Percentiles rank a stretch among this genome's conserved stretches.
These are phyloP conservation scores for Malurus elegans DNA, from an alignment of 2,113 vertebrate species.

Conservation along the genomic window DNA sequence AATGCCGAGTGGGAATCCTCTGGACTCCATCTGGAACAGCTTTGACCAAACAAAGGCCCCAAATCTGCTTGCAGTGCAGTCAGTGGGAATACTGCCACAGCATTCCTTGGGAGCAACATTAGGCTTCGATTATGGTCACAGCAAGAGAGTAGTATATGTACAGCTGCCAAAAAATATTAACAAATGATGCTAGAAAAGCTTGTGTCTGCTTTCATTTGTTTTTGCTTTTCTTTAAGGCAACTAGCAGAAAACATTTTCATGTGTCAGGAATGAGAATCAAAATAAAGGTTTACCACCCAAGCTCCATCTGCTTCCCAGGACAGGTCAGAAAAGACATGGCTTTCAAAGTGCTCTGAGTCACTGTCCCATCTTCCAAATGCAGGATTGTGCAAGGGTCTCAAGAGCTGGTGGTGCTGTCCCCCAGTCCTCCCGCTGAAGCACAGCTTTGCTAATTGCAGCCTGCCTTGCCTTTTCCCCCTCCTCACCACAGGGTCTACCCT, in stretches of 20 bases:
- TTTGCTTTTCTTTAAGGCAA: neutral
- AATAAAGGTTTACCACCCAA: neutral
- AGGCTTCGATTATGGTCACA: constrained; percentile 58
- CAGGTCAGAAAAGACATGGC: neutral
- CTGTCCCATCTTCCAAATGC: neutral
- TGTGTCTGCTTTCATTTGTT: neutral
- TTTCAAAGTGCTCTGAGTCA: neutral
- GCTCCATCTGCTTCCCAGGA: neutral
- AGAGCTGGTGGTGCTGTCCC: neutral
- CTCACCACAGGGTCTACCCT: fast-evolving
- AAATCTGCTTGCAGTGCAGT: neutral
- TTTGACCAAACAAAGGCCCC: constrained; percentile 58
- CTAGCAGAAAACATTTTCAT: neutral
- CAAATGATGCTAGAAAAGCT: constrained; percentile 47
- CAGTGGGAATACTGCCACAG: constrained; percentile 32
- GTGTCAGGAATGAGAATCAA: neutral
- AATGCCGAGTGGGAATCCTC: neutral
- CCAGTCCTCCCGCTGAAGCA: neutral
- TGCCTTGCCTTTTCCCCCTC: neutral
- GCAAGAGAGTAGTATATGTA: constrained; percentile 30
- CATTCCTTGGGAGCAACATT: constrained; percentile 58
- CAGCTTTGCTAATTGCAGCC: neutral
- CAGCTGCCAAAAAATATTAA: constrained; percentile 55
- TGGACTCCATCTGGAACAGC: constrained; percentile 48
- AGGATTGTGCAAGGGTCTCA: neutral